phyloP scores from a whole-genome alignment of 2,113 vertebrate species.

The Mastomys natalensis region DNA sequence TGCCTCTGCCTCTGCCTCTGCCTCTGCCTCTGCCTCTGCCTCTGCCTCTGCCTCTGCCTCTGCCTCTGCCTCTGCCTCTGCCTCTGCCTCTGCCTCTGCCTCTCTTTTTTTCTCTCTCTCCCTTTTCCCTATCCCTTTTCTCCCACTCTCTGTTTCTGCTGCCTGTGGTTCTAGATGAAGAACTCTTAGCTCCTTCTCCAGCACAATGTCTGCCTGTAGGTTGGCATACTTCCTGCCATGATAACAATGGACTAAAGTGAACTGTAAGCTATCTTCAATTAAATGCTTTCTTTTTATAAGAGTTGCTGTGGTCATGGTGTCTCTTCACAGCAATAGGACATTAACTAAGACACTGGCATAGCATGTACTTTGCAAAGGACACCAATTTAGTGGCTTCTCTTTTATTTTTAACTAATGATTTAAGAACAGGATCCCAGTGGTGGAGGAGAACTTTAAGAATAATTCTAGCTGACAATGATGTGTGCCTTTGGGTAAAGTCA shows the following conservation, averaged over 20 bases:
- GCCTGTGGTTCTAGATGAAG: not conserved
- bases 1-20: no score
- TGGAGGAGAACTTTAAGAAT: not conserved
- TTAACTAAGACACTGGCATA: not conserved
- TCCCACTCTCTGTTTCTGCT: not conserved
- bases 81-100: not conserved
- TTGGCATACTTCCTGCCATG: not conserved
- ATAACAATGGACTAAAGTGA: not conserved
- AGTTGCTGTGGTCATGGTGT: not conserved
- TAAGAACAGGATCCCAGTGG: slow-evolving; percentile 8
- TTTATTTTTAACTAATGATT: not conserved
- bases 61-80: not conserved
- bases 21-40: not conserved
- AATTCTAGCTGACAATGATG: not conserved
- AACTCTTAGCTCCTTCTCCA: not conserved
- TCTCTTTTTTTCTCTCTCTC: not conserved
- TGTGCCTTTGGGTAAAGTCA: not conserved
- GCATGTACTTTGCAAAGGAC: not conserved
- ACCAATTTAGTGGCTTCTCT: not conserved
- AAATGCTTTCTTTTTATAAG: not conserved
- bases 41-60: not conserved
- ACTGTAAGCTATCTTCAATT: not conserved
- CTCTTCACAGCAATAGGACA: not conserved
- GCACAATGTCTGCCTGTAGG: not conserved
- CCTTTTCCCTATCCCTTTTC: no score